These are phyloP conservation scores for Lysandra coridon DNA, from an alignment of 2,888 invertebrate species.

Conservation along the genomic window DNA sequence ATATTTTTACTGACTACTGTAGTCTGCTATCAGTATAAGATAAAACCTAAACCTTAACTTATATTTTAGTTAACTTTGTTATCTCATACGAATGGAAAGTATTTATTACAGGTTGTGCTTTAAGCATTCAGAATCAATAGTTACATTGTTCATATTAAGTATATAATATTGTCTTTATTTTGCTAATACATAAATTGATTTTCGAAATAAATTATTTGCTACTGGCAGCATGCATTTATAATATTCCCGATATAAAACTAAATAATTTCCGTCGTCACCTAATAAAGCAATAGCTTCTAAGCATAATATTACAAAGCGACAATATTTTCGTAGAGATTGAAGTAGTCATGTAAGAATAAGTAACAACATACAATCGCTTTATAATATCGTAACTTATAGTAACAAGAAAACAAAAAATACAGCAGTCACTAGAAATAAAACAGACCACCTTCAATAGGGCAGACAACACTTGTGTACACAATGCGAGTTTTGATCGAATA, in stretches of 20 bases:
- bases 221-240: not conserved
- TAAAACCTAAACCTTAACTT: not conserved
- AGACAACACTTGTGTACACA: slow-evolving; percentile 76
- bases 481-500: slow-evolving; percentile 72
- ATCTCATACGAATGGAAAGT: not conserved
- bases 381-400: slow-evolving; percentile 31
- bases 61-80: not conserved
- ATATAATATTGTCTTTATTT: slow-evolving; percentile 43
- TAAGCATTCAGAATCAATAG: slow-evolving; percentile 48
- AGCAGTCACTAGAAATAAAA: slow-evolving; percentile 36
- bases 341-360: not conserved
- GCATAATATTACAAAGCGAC: too few species aligned
- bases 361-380: not conserved
- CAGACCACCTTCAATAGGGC: slow-evolving; percentile 51
- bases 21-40: not conserved
- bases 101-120: slow-evolving; percentile 51
- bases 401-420: slow-evolving; percentile 37
- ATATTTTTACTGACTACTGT: not conserved
- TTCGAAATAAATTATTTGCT: slow-evolving; percentile 29
- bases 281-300: too few species aligned
- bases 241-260: not conserved
- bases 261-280: not conserved
- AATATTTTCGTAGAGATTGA: not conserved
- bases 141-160: slow-evolving; percentile 37
- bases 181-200: slow-evolving; percentile 41